Evolutionary conservation across 1,140 invertebrate genomes (phyloP), one percentile per base, ranked within the genome.

Genomic region (Brachionus rubens): DNA sequence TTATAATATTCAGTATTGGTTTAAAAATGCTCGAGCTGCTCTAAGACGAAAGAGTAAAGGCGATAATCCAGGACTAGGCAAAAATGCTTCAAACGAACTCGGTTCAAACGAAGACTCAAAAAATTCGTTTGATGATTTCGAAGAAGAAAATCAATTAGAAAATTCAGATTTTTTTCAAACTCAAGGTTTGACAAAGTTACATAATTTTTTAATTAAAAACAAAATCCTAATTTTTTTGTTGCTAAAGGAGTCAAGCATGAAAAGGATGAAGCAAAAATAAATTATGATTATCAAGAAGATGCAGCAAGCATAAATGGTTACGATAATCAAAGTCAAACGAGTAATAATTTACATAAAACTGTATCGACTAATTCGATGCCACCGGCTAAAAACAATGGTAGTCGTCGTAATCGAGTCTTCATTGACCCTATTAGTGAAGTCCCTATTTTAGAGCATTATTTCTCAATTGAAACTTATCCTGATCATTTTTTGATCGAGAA

Each of bases 1-100:
- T 1, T 96, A 96, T 81, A 98, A 98, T 82, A 93, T 98, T 12
- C 94, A 97, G 21, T 97, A 97, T 83, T 98, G 95, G 95, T 98
- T 98, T 83, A 98, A 98, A 84, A 98, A 98, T 82, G 94, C 95
- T 0, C 87, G 95, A 67, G 95, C 95, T 7, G 94, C 95, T 2
- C 91, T 94, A 82, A 94, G 96, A 81, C 86, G 94, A 43, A 76
- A 65, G 41, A 50, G 28, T 14, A 62, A 62, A 62, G 47, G 33
- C 19, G 46, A 54, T 7, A 47, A 28, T 48, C 26, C 68, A 21
- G 62, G 41, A 50, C 40, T n/a, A 54, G 75, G 19, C 41, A 65
- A 65, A 65, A 52, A 68, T 43, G 62, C 52, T 30, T 48, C 68
- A 50, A 43, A 43, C 26, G 59, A 65, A 43, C 12, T 65, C 4